phyloP scores from a whole-genome alignment of 2,113 vertebrate species.

The Cnemophilus loriae region DNA sequence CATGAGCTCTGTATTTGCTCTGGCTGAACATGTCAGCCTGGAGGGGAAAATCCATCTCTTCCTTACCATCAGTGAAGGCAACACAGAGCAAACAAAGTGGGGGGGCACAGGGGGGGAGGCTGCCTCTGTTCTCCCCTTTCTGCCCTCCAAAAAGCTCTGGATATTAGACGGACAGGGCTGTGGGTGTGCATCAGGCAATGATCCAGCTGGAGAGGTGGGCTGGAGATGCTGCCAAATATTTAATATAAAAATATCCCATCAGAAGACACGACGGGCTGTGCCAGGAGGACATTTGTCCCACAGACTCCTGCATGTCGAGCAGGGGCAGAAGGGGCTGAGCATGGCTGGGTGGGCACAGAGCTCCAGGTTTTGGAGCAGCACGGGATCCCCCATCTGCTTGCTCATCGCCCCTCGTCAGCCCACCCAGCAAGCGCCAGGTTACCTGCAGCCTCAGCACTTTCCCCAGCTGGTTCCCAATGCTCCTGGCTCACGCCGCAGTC shows the following conservation, averaged over 20 bases:
- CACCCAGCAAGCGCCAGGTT: accelerated
- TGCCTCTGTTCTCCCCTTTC: not conserved
- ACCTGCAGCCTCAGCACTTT: not conserved
- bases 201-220: not conserved
- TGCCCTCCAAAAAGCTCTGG: not conserved
- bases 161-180: not conserved
- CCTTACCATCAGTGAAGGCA: not conserved
- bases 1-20: not conserved
- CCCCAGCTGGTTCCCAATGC: not conserved
- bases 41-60: not conserved
- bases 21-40: not conserved
- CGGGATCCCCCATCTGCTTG: not conserved
- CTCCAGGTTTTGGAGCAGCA: not conserved
- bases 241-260: not conserved
- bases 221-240: not conserved
- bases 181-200: not conserved
- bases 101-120: accelerated
- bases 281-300: not conserved
- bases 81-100: not conserved
- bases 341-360: accelerated
- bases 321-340: not conserved
- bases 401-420: not conserved
- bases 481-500: not conserved
- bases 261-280: not conserved
- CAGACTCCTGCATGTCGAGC: not conserved